phyloP scores from a whole-genome alignment of 1,140 invertebrate species.

The Formica exsecta region DNA sequence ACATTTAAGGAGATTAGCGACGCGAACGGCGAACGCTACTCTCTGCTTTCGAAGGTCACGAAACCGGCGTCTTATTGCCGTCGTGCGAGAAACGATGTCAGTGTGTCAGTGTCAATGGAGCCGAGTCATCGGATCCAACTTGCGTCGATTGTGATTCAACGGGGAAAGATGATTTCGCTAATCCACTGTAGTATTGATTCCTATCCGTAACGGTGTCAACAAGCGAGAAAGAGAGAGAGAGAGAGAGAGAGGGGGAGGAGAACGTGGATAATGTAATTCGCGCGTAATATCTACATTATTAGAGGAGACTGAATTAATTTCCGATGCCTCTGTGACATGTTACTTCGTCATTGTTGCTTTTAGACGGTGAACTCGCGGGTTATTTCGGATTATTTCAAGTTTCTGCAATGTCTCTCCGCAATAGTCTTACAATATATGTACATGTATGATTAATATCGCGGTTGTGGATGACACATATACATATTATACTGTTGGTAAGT shows the following conservation, averaged over 20 bases:
- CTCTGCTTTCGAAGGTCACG: slow-evolving; percentile 71
- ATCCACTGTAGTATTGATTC: slow-evolving; percentile 45
- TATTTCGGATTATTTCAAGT: slow-evolving; percentile 32
- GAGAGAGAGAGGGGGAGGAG: background rate
- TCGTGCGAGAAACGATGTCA: slow-evolving; percentile 79
- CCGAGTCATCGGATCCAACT: slow-evolving; percentile 74
- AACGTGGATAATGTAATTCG: background rate
- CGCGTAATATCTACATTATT: slow-evolving; percentile 50
- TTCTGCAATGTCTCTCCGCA: slow-evolving; percentile 1
- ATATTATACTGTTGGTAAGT: background rate
- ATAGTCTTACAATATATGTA: slow-evolving; percentile 13
- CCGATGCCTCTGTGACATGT: slow-evolving; percentile 42
- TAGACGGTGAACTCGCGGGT: background rate
- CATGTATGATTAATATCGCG: slow-evolving; percentile 32
- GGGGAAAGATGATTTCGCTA: slow-evolving; percentile 74
- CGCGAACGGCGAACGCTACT: slow-evolving; percentile 22
- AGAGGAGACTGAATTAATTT: slow-evolving; percentile 54
- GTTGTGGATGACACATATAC: background rate
- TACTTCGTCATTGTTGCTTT: background rate
- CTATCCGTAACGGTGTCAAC: slow-evolving; percentile 16
- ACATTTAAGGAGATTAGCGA: slow-evolving; percentile 72
- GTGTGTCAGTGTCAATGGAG: slow-evolving; percentile 84
- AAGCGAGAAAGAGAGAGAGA: background rate
- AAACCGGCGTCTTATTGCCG: slow-evolving; percentile 39
- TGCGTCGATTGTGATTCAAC: slow-evolving; percentile 75